Base-by-base conservation (phyloP, 92 coral and sea anemone genomes). In the Umimayanthus chanpuru region DNA sequence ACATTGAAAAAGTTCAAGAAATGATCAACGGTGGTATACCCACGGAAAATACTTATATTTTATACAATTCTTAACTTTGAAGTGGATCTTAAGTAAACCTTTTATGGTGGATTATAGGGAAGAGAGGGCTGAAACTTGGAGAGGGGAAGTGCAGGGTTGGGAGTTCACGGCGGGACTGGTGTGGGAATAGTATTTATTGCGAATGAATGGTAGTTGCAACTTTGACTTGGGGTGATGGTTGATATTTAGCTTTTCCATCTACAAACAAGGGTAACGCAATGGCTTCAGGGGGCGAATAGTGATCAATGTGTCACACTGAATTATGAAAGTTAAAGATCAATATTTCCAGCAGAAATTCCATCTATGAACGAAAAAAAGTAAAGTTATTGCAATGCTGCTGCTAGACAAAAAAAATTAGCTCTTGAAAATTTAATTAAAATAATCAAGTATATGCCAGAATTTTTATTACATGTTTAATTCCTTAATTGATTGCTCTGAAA, bases 241-340 rank as follows among this genome's bases (percentile, higher is more conserved):
- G 73, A 67, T 67, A 67, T 32, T 0, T 6, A 67, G 73, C 30
- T 67, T 67, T n/a, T 67, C 73, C 73, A 67, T n/a, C 73, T 67
- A 67, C 73, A 67, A 67, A 67, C 30, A 67, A 67, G 73, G 73
- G 73, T 67, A 67, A 67, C 73, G 73, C 30, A 67, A 67, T 12
- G 73, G 73, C 11, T 67, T 11, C 73, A 67, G 30, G 73, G 73
- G 36, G 36, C 2, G 73, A 8, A 20, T 8, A 1, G 64, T 55
- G 64, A 55, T 15, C 64, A 55, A 20, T 8, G 64, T 55, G 64
- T 55, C 11, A 55, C 9, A 10, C 2, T 55, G 64, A 55, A 55
- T 55, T 55, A 55, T 55, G 64, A 55, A 55, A 55, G 16, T 55
- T 55, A 55, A 55, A 8, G 64, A 55, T 55, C 64, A 55, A 55